Evolutionary conservation across 2,113 vertebrate genomes (phyloP).

Genomic region (Dissostichus mawsoni): DNA sequence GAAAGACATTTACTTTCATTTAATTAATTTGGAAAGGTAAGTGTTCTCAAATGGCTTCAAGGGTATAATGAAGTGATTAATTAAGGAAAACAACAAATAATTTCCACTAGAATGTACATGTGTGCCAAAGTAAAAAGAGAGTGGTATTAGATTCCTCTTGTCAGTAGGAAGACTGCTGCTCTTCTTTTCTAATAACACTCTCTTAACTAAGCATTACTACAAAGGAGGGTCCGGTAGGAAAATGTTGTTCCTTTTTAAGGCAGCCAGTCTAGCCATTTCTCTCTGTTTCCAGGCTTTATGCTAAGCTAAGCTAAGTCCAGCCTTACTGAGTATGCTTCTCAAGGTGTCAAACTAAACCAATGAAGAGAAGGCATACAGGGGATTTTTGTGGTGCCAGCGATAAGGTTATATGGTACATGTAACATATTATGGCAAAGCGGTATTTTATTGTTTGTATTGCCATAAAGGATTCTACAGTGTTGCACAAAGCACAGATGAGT

Average conservation of each 20-base stretch:
- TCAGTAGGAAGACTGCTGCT: conserved; percentile 3
- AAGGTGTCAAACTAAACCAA: too few species aligned
- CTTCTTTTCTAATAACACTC: background rate
- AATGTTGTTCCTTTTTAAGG: too few species aligned
- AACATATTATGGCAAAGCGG: background rate
- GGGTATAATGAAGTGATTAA: background rate
- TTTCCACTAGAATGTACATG: background rate
- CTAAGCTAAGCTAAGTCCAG: conserved; percentile 1
- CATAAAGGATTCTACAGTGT: background rate
- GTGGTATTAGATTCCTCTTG: background rate
- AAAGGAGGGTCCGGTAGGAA: background rate
- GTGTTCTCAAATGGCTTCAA: background rate
- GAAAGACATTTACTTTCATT: conserved; percentile 32
- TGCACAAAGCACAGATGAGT: background rate
- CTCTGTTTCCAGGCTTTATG: background rate
- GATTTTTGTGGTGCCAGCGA: background rate
- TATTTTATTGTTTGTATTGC: background rate
- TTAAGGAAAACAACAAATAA: background rate
- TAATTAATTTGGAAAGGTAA: conserved; percentile 74
- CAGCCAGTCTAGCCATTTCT: background rate
- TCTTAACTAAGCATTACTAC: background rate
- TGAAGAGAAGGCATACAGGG: background rate
- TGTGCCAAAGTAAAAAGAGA: background rate
- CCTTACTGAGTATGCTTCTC: background rate
- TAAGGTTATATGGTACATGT: background rate